Evolutionary conservation across 2,113 vertebrate genomes (phyloP).

Genomic region (Brachypodius melanocephalos): DNA sequence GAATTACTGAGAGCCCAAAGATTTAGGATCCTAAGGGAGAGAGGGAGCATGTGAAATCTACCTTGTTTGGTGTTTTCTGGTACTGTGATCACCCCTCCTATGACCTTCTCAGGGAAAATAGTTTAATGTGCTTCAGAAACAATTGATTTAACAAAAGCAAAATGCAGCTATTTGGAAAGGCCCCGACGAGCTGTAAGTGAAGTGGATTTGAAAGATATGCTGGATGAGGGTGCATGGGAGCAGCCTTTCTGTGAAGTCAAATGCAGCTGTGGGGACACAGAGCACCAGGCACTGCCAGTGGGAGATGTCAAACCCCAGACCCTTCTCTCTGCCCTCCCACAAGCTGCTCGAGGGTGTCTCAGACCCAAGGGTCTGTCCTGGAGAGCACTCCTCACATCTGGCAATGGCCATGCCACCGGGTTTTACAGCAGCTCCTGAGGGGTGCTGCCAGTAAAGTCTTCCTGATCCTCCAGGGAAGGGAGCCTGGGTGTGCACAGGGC

Average conservation of each 20-base stretch:
- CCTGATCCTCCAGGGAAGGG: background rate
- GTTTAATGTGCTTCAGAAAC: background rate
- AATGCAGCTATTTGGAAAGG: background rate
- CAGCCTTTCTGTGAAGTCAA: background rate
- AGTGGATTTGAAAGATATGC: background rate
- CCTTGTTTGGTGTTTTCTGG: background rate
- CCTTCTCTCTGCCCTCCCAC: background rate
- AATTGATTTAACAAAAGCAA: background rate
- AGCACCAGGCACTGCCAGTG: background rate
- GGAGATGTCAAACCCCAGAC: background rate
- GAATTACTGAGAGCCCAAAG: background rate
- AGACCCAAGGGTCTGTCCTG: background rate
- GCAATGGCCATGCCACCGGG: background rate
- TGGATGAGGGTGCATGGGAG: background rate
- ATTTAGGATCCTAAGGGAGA: background rate
- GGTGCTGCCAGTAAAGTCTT: background rate
- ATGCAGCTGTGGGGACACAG: rapidly evolving
- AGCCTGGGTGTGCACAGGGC: background rate
- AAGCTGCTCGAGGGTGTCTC: background rate
- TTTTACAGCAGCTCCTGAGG: background rate
- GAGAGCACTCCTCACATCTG: background rate
- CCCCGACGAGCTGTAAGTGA: background rate
- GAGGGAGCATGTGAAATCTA: background rate
- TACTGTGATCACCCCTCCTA: background rate
- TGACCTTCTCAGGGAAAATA: background rate